phyloP scores from a whole-genome alignment of 2,797 vertebrate species.

The Carapus acus region DNA sequence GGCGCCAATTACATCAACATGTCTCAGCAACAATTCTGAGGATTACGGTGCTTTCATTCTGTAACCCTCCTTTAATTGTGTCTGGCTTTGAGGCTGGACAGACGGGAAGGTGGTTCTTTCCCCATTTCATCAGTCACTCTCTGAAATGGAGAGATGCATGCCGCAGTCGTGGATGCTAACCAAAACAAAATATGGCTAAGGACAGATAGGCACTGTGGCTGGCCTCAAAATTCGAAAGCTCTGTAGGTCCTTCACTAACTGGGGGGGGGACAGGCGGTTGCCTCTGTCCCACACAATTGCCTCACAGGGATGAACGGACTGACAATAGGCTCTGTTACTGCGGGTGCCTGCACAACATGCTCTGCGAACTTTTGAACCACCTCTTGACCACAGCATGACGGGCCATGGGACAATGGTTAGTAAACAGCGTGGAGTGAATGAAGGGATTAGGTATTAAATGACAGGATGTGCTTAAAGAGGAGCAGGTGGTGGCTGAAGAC shows the following conservation, averaged over 20 bases:
- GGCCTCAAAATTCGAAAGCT: constrained; percentile 20
- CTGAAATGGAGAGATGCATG: not conserved
- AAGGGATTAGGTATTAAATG: constrained; percentile 76
- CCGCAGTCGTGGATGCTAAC: not conserved
- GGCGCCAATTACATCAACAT: constrained; percentile 16
- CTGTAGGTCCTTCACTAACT: constrained; percentile 27
- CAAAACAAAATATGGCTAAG: not conserved
- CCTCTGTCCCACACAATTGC: constrained; percentile 53
- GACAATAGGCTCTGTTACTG: constrained; percentile 57
- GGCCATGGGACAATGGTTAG: constrained; percentile 67
- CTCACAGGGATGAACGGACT: constrained; percentile 51
- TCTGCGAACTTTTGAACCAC: constrained; percentile 75
- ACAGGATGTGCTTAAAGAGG: constrained; percentile 71
- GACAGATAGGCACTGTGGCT: constrained; percentile 11
- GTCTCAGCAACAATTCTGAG: constrained; percentile 28
- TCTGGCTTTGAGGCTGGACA: constrained; percentile 16
- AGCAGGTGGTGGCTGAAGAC: constrained; percentile 70
- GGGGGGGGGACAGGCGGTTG: constrained; percentile 30
- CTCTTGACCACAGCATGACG: constrained; percentile 73
- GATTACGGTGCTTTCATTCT: constrained; percentile 18
- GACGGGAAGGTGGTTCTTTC: no score
- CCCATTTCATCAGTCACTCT: no score
- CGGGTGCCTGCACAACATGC: constrained; percentile 51
- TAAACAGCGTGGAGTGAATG: constrained; percentile 67
- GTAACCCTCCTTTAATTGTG: constrained; percentile 26